Conservation (phyloP, 1,140 invertebrate species). For the Radopholus similis region DNA sequence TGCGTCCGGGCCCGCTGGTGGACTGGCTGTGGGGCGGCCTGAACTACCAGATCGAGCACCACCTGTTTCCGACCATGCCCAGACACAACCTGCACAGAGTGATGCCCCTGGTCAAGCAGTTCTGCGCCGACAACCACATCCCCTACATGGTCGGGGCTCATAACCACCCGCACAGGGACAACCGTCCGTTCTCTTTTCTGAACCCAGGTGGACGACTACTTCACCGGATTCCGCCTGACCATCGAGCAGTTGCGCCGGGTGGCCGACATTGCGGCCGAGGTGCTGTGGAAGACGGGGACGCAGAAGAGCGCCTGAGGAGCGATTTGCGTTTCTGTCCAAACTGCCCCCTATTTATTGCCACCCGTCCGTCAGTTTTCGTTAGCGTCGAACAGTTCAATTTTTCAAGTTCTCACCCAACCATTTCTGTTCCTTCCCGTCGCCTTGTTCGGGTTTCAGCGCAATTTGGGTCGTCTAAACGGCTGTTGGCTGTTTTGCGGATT, state of each 20-base stretch:
- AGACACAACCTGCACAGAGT: conserved; percentile 53
- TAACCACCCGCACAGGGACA: background rate
- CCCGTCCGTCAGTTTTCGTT: too few species aligned
- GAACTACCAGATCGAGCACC: conserved; percentile 61
- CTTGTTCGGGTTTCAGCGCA: too few species aligned
- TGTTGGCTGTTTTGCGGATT: too few species aligned
- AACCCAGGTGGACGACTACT: conserved; percentile 50
- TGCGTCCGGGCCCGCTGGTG: conserved; percentile 55
- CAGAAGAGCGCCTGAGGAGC: background rate
- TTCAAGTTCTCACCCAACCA: too few species aligned
- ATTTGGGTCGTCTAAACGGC: too few species aligned
- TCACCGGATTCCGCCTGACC: conserved; percentile 46
- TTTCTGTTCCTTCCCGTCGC: too few species aligned
- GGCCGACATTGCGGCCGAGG: conserved; percentile 42
- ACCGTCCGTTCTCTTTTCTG: background rate
- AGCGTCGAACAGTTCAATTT: too few species aligned
- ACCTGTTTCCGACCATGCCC: conserved; percentile 60
- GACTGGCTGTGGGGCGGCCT: conserved; percentile 61
- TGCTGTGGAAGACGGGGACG: background rate
- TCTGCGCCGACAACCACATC: conserved; percentile 53
- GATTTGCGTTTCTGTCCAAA: too few species aligned
- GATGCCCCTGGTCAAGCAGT: conserved; percentile 58
- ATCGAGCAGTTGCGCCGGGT: conserved; percentile 53
- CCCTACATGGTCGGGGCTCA: conserved; percentile 60
- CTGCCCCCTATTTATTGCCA: too few species aligned